Conservation (phyloP, 1,140 invertebrate genomes). For the Drosophila trapezifrons region DNA sequence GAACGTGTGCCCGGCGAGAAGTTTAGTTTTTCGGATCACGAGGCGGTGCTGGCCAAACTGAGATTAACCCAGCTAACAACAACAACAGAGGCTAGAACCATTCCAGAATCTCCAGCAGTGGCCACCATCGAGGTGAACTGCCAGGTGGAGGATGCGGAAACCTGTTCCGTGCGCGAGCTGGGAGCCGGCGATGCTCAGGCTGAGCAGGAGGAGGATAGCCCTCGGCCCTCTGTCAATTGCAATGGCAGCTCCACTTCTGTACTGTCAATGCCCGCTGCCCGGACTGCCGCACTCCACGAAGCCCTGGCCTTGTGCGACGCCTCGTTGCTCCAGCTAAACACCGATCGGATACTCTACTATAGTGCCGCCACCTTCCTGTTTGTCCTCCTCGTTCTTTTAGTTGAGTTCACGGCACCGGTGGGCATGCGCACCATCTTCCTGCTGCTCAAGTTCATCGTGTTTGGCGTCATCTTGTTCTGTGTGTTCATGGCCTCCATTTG, state of each 20-base stretch:
- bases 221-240: background rate
- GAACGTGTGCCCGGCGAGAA: constrained; percentile 88
- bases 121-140: constrained; percentile 35
- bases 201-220: background rate
- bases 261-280: constrained; percentile 41
- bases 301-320: constrained; percentile 87
- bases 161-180: constrained; percentile 7
- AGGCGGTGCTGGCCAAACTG: constrained; percentile 91
- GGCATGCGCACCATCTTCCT: constrained; percentile 85
- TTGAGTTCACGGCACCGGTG: constrained; percentile 82
- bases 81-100: background rate
- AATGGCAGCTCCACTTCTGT: constrained; percentile 16
- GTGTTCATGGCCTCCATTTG: constrained; percentile 91
- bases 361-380: constrained; percentile 85
- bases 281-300: constrained; percentile 85
- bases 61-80: constrained; percentile 37
- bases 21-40: constrained; percentile 96
- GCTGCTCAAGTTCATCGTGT: constrained; percentile 86
- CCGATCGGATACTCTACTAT: constrained; percentile 87
- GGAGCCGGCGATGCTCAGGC: constrained; percentile 20
- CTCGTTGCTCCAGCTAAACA: constrained; percentile 86
- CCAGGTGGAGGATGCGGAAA: constrained; percentile 11
- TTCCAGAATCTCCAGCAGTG: constrained; percentile 9
- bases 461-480: constrained; percentile 88
- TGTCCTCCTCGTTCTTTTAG: constrained; percentile 78